These are phyloP conservation scores for Anoplopoma fimbria DNA, from an alignment of 2,113 vertebrate species.

Conservation along the genomic window DNA sequence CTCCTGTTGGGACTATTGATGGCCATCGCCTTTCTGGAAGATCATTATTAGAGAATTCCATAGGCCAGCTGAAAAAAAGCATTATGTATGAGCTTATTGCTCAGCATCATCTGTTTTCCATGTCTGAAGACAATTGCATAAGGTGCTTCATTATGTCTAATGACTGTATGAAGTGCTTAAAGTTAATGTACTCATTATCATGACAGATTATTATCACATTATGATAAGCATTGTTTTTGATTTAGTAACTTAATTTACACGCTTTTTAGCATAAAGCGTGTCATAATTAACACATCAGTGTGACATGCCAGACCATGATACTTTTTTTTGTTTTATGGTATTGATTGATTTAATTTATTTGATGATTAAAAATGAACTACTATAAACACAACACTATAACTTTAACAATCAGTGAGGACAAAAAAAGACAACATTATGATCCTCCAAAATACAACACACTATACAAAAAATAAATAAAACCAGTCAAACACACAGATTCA, in stretches of 20 bases:
- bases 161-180: constrained; percentile 43
- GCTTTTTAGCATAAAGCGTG: background rate
- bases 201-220: constrained; percentile 22
- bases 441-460: background rate
- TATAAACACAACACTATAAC: background rate
- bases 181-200: constrained; percentile 47
- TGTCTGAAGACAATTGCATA: constrained; percentile 29
- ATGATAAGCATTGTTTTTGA: constrained; percentile 33
- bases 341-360: constrained; percentile 1
- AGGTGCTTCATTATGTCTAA: constrained; percentile 36
- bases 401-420: background rate
- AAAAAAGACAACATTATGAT: background rate
- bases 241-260: constrained; percentile 35
- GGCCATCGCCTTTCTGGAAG: constrained; percentile 67
- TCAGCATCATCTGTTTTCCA: constrained; percentile 49
- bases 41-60: constrained; percentile 77
- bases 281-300: constrained; percentile 1
- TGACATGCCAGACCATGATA: background rate
- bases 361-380: background rate
- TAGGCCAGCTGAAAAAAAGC: constrained; percentile 63
- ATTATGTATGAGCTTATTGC: constrained; percentile 56
- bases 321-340: background rate
- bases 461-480: background rate
- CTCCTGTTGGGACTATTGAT: constrained; percentile 73
- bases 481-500: background rate